Conservation (phyloP, 2,797 vertebrate genomes). For the Gallinago solitaria region DNA sequence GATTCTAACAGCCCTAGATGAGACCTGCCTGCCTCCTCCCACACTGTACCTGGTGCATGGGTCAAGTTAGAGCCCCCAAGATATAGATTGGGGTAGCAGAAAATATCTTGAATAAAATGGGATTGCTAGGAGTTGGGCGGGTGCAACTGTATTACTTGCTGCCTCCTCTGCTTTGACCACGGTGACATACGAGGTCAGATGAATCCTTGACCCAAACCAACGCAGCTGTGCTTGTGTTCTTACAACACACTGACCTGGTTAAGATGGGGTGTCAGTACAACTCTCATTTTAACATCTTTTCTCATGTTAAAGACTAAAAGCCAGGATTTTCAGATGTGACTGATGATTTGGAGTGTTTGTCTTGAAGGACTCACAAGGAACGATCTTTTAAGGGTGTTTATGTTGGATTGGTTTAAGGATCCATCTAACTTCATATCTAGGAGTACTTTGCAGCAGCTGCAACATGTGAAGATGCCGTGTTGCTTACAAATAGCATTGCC, state of each 20-base stretch:
- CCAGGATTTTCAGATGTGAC: background rate
- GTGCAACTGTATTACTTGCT: background rate
- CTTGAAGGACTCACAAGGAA: background rate
- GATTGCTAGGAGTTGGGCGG: background rate
- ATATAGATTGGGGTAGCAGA: background rate
- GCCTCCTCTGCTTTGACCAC: background rate
- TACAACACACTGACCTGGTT: background rate
- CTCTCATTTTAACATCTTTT: background rate
- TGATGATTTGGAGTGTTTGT: background rate
- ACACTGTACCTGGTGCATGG: background rate
- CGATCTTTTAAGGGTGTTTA: background rate
- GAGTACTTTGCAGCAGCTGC: background rate
- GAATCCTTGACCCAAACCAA: background rate
- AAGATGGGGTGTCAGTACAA: background rate
- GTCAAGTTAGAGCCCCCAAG: background rate
- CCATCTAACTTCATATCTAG: background rate
- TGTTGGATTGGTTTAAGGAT: background rate
- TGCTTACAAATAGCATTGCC: background rate
- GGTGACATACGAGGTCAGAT: too few relatives aligned
- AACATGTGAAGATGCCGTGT: background rate
- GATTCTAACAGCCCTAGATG: background rate
- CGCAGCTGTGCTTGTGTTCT: background rate
- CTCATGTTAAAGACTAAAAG: background rate
- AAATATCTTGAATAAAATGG: background rate
- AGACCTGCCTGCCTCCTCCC: background rate